These are phyloP conservation scores for Dynastes hyllus DNA, from an alignment of 2,888 invertebrate species.

Conservation along the genomic window DNA sequence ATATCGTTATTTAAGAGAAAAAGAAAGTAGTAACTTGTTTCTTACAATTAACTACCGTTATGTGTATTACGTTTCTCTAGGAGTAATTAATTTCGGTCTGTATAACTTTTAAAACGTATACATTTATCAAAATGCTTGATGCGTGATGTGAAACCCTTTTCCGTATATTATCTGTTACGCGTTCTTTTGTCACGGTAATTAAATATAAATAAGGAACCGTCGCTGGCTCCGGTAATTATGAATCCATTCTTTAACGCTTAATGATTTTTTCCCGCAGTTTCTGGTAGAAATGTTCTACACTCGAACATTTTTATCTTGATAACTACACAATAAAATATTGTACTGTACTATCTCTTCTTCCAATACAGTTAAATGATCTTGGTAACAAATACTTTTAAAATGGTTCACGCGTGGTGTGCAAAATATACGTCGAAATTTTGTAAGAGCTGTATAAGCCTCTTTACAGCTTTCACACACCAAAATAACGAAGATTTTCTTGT, in stretches of 20 bases:
- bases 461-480: no score
- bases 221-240: conserved; percentile 61
- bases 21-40: no score
- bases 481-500: no score
- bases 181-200: conserved; percentile 66
- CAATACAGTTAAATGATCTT: neutral
- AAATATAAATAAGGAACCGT: conserved; percentile 62
- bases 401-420: neutral
- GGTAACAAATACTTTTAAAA: neutral
- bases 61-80: neutral
- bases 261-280: conserved; percentile 54
- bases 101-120: conserved; percentile 8
- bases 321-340: conserved; percentile 25
- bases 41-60: conserved; percentile 4
- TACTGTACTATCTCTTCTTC: conserved; percentile 7
- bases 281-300: conserved; percentile 20
- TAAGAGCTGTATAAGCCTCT: no score
- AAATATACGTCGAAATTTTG: neutral
- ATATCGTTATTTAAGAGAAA: no score
- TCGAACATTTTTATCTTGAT: conserved; percentile 40
- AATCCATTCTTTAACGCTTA: conserved; percentile 65
- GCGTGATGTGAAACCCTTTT: conserved; percentile 39
- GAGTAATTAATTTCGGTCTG: conserved; percentile 12
- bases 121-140: conserved; percentile 10
- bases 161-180: conserved; percentile 20